A percentile compares a stretch with the other conserved stretches of the same genome.
Conservation (phyloP, 2,113 vertebrate species). For the Carettochelys insculpta region DNA sequence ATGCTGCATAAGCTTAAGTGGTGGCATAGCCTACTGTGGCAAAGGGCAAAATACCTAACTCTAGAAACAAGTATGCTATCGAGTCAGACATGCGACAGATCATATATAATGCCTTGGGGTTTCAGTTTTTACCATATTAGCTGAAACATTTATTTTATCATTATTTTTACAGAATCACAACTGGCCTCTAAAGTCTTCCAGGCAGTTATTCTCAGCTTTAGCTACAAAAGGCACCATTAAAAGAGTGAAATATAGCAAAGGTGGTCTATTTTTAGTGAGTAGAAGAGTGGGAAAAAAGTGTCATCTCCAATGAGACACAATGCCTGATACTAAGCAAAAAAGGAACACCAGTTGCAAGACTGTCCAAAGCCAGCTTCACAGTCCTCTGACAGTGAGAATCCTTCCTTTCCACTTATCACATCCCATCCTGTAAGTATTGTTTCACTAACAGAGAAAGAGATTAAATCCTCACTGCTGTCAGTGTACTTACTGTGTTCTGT, state of each 20-base stretch:
- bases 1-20: background rate
- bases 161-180: background rate
- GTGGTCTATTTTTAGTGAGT: background rate
- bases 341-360: conserved; percentile 11
- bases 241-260: conserved; percentile 14
- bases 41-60: background rate
- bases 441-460: conserved; percentile 59
- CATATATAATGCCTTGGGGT: background rate
- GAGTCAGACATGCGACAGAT: background rate
- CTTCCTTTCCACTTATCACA: conserved; percentile 51
- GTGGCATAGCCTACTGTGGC: background rate
- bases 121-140: background rate
- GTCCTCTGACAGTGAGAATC: conserved; percentile 43
- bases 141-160: background rate
- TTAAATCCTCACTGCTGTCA: conserved; percentile 60
- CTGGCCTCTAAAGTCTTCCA: background rate
- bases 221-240: conserved; percentile 11
- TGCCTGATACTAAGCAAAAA: background rate
- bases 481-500: conserved; percentile 42
- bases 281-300: conserved; percentile 8
- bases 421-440: conserved; percentile 43
- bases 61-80: background rate
- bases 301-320: conserved; percentile 13
- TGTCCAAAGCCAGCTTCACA: conserved; percentile 29
- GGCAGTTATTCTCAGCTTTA: background rate